Evolutionary conservation across 1,140 invertebrate species (phyloP).

Genomic region (Pachyrhynchus sulphureomaculatus): DNA sequence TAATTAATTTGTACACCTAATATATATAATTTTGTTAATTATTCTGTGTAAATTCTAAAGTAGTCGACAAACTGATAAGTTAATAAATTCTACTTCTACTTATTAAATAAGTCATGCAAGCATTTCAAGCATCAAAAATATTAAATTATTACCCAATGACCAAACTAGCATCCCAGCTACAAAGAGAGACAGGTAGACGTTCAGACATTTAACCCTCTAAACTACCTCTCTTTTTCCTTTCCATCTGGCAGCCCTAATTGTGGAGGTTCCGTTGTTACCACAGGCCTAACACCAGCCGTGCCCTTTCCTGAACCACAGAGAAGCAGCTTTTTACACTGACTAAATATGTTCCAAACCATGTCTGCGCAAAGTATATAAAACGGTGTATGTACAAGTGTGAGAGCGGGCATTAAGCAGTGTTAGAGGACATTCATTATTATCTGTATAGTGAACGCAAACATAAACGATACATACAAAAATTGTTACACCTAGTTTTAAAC

Average conservation of each 20-base stretch:
- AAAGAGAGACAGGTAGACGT: background rate
- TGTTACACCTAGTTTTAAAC: too few species aligned
- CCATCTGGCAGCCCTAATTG: constrained; percentile 1
- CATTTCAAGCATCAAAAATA: background rate
- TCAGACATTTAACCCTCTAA: background rate
- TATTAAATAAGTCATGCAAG: background rate
- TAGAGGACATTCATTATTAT: background rate
- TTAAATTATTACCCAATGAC: constrained; percentile 4
- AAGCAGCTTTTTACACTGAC: constrained; percentile 46
- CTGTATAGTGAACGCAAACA: too few species aligned
- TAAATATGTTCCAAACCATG: constrained; percentile 44
- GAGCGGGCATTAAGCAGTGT: background rate
- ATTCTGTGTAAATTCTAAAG: too few species aligned
- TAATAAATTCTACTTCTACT: too few species aligned
- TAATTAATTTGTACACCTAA: too few species aligned
- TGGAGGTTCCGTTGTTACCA: constrained; percentile 32
- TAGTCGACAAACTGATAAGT: too few species aligned
- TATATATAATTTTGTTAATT: too few species aligned
- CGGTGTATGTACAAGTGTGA: background rate
- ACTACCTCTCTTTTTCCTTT: constrained; percentile 45
- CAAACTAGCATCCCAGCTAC: constrained; percentile 9
- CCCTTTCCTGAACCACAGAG: constrained; percentile 49
- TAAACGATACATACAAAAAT: background rate
- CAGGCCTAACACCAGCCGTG: constrained; percentile 42
- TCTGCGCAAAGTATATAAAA: constrained; percentile 30